Evolutionary conservation across 2,888 invertebrate species (phyloP).

Genomic region (Oxycera nigricornis): DNA sequence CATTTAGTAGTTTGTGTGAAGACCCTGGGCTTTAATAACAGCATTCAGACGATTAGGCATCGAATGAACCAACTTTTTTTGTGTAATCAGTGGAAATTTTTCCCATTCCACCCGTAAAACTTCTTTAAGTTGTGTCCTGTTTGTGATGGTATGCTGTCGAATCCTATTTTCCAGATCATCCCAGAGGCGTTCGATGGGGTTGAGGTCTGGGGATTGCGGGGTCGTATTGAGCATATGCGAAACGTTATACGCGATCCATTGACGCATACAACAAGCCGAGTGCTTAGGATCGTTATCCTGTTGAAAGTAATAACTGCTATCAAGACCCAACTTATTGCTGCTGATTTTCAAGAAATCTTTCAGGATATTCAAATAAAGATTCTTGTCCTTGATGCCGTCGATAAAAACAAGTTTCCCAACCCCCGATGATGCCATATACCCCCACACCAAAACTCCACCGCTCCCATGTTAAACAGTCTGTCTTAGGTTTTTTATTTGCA

Average conservation of each 20-base stretch:
- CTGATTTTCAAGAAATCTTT: neutral
- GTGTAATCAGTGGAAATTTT: neutral
- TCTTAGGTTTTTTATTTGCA: neutral
- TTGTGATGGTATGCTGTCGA: neutral
- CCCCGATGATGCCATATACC: neutral
- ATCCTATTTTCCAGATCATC: neutral
- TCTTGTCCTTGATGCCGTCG: neutral
- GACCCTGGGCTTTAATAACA: neutral
- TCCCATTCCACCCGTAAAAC: neutral
- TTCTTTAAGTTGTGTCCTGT: neutral
- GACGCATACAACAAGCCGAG: neutral
- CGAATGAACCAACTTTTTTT: neutral
- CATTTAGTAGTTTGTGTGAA: neutral
- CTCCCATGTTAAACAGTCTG: neutral
- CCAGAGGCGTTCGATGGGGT: neutral
- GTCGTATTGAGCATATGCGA: neutral
- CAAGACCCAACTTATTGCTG: neutral
- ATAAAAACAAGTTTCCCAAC: constrained; percentile 12
- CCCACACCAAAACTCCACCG: neutral
- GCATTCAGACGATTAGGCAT: neutral
- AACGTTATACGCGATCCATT: neutral
- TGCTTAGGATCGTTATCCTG: neutral
- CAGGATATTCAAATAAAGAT: neutral
- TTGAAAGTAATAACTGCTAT: neutral
- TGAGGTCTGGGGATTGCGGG: neutral